These are phyloP conservation scores for Parnassius orleans DNA, from an alignment of 2,888 invertebrate genomes.

Conservation along the genomic window DNA sequence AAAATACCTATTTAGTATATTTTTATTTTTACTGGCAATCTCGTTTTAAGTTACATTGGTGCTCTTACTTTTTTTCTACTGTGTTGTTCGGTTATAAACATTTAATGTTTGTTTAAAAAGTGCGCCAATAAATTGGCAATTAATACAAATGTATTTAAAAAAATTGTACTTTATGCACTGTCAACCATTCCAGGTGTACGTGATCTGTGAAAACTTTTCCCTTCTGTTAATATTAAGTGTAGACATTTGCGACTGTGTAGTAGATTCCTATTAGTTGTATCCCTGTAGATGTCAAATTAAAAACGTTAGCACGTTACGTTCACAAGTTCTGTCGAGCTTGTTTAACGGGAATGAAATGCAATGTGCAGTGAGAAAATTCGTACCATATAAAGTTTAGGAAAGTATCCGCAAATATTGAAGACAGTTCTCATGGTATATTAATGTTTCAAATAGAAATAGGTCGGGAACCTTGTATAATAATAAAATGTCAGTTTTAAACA, in stretches of 20 bases:
- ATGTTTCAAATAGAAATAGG: too few species aligned
- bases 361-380: neutral
- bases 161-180: neutral
- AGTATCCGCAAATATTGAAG: too few species aligned
- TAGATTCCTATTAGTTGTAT: slow-evolving; percentile 26
- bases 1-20: slow-evolving; percentile 7
- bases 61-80: slow-evolving; percentile 23
- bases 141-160: slow-evolving; percentile 4
- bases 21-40: slow-evolving; percentile 13
- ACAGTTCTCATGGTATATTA: too few species aligned
- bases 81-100: slow-evolving; percentile 6
- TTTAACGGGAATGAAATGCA: neutral
- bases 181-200: slow-evolving; percentile 20
- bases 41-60: slow-evolving; percentile 18
- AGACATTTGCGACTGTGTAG: neutral
- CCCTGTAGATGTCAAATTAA: slow-evolving; percentile 6
- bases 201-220: slow-evolving; percentile 8
- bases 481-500: too few species aligned
- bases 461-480: too few species aligned
- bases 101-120: slow-evolving; percentile 15
- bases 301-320: neutral
- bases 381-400: too few species aligned
- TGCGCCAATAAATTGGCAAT: slow-evolving; percentile 14
- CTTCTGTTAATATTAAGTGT: slow-evolving; percentile 6
- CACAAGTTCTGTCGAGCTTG: neutral